Base-by-base conservation (phyloP, 2,797 vertebrate genomes). In the Darevskia nairensis region DNA sequence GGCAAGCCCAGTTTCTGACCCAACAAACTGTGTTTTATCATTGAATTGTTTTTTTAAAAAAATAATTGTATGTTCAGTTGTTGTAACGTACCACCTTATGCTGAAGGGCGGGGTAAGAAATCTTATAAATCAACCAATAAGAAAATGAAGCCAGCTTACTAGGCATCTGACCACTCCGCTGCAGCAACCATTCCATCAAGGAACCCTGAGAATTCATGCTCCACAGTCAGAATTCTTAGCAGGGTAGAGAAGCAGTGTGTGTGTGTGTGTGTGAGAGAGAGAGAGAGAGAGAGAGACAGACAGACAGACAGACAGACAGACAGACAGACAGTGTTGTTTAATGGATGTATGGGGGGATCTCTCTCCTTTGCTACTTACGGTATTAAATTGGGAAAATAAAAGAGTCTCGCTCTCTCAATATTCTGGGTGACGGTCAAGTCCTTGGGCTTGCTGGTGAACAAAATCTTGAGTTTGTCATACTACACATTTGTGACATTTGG, bases 311-410 rank as follows among this genome's bases (percentile, higher is more conserved):
- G 11, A 15, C 0, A 50, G 50, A 15, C 0, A 50, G 50, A 13
- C 0, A 50, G 46, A 3, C 0, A 50, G 46, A 11, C 0, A 1
- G 27, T 71, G 13, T 44, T 21, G 2, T 71, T 55, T 32, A 8
- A 21, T 85, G 72, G n/a, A 27, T 80, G 25, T 69, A 19, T 13
- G 71, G 27, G 11, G 23, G 13, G 35, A 35, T 69, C 39, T 46
- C 25, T 69, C 10, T 46, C 44, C 7, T 79, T 69, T 35, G 8
- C 27, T 39, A 8, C n/a, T 39, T n/a, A n/a, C n/a, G n/a, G n/a
- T 78, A 46, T 13, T 2, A 8, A 86, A 69, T 10, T 5, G 15
- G 46, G 46, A 59, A 55, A 80, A 17, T 27, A 41, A 59, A 61
- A 39, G 3, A 13, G 23, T 61, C 46, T n/a, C 44, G 8, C 75